Evolutionary conservation across 2,888 invertebrate species (phyloP).

Genomic region (Papilio protenor): DNA sequence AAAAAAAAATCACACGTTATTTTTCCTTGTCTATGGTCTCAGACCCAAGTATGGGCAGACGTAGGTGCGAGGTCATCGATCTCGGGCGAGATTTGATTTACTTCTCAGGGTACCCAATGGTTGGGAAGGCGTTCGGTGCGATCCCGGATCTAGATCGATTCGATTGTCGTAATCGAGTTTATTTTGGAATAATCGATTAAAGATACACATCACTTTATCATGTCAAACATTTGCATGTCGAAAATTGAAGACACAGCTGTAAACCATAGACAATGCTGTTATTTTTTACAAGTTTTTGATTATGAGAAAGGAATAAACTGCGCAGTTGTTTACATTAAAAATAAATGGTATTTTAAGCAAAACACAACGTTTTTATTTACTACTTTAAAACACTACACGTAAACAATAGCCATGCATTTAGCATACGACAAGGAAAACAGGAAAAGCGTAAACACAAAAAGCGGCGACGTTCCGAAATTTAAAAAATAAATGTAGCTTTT

Average conservation of each 20-base stretch:
- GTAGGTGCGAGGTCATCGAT: constrained; percentile 38
- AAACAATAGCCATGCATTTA: constrained; percentile 20
- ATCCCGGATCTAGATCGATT: constrained; percentile 35
- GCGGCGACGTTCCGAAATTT: constrained; percentile 9
- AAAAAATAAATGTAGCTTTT: constrained; percentile 24
- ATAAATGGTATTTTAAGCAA: constrained; percentile 7
- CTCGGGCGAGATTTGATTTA: constrained; percentile 36
- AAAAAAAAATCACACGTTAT: constrained; percentile 3
- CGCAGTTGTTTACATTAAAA: neutral
- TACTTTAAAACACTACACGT: constrained; percentile 15
- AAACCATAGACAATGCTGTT: neutral
- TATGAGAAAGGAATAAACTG: neutral
- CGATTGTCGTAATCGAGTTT: neutral
- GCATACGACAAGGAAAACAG: constrained; percentile 5
- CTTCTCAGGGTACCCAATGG: constrained; percentile 4
- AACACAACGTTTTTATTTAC: constrained; percentile 1
- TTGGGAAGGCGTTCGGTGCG: neutral
- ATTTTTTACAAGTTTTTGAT: neutral
- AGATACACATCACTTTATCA: neutral
- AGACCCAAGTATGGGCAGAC: constrained; percentile 27
- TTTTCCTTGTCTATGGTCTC: constrained; percentile 32
- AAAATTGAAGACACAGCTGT: neutral
- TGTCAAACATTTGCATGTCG: neutral
- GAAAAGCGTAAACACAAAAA: constrained; percentile 11
- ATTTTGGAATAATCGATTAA: neutral